These are phyloP conservation scores for Apodemia duryi DNA, from an alignment of 2,888 invertebrate genomes.

Conservation along the genomic window DNA sequence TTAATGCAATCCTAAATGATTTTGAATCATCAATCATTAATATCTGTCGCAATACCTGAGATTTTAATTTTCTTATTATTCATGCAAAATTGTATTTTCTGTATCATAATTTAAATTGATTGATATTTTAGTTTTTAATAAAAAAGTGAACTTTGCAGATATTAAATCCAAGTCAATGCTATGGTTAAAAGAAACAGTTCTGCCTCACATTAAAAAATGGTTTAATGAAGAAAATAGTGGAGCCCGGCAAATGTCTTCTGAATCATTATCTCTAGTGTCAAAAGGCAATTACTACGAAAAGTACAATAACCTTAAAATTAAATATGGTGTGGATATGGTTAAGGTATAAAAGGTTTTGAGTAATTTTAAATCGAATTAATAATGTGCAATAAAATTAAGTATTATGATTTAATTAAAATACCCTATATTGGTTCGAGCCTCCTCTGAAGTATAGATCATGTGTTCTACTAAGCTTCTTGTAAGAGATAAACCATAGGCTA, in stretches of 20 bases:
- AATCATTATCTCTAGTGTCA: slow-evolving; percentile 83
- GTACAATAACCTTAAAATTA: slow-evolving; percentile 87
- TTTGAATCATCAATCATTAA: too few relatives aligned
- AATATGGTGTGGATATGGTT: slow-evolving; percentile 87
- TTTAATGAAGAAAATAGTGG: slow-evolving; percentile 55
- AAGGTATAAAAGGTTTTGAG: slow-evolving; percentile 64
- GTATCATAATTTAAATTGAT: too few relatives aligned
- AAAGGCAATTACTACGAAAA: slow-evolving; percentile 84
- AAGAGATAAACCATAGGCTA: too few relatives aligned
- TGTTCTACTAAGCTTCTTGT: too few relatives aligned
- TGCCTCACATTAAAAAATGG: slow-evolving; percentile 83
- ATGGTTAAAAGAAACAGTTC: slow-evolving; percentile 79
- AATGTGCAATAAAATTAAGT: too few relatives aligned
- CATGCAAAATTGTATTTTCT: background rate
- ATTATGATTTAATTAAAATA: too few relatives aligned
- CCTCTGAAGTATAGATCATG: too few relatives aligned
- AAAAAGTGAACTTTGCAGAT: slow-evolving; percentile 8
- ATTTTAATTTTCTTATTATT: too few relatives aligned
- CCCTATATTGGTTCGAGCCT: too few relatives aligned
- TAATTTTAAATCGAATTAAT: too few relatives aligned
- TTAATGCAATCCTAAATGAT: too few relatives aligned
- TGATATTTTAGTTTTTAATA: background rate
- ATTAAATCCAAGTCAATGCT: slow-evolving; percentile 41
- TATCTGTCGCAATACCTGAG: too few relatives aligned
- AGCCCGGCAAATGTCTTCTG: slow-evolving; percentile 42